Percentiles rank a stretch among this genome's conserved stretches.
phyloP scores from a whole-genome alignment of 2,797 vertebrate species.

The Hippopotamyrus pictus region DNA sequence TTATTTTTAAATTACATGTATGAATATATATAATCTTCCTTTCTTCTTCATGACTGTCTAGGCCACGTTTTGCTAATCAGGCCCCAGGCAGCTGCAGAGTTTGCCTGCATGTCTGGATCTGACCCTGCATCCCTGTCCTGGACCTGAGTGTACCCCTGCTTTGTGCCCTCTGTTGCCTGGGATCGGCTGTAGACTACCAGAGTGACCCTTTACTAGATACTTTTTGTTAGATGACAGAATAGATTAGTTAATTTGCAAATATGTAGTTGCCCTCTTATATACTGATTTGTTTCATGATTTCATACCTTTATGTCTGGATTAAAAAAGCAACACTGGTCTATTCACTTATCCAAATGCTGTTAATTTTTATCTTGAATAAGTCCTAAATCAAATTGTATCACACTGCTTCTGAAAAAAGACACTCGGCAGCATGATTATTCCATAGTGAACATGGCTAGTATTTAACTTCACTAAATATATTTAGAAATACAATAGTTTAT shows the following conservation, averaged over 20 bases:
- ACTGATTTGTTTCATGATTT: neutral
- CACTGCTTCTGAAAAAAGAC: neutral
- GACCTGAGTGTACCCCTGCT: neutral
- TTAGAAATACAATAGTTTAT: neutral
- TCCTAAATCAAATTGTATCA: neutral
- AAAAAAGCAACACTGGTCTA: neutral
- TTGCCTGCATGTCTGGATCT: neutral
- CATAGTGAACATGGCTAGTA: neutral
- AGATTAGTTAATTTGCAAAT: neutral
- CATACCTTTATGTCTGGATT: neutral
- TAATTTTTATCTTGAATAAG: neutral
- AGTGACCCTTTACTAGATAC: neutral
- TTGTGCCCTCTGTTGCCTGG: neutral
- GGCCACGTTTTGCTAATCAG: neutral
- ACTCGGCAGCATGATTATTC: neutral
- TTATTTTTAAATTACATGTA: neutral
- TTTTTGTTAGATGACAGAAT: neutral
- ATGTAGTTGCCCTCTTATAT: neutral
- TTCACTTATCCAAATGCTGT: neutral
- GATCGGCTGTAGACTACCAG: neutral
- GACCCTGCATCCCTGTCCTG: neutral
- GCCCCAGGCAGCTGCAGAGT: neutral
- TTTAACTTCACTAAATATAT: neutral
- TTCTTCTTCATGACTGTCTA: neutral
- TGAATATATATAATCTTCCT: neutral